phyloP scores from a whole-genome alignment of 2,888 invertebrate genomes.

The Drosophila austrosaltans region DNA sequence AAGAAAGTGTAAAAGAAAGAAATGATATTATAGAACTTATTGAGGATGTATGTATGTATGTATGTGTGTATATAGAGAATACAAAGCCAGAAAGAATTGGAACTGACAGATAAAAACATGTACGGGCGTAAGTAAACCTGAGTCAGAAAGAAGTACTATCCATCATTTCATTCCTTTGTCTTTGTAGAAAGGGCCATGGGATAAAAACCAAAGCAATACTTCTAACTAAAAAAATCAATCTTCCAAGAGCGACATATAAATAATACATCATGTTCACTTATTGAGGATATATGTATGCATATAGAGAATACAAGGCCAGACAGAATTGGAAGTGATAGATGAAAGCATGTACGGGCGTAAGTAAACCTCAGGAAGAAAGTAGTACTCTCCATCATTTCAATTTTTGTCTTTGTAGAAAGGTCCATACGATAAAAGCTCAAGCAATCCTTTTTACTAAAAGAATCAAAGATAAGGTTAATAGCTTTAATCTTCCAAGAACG shows the following conservation, averaged over 20 bases:
- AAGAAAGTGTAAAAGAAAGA: not conserved
- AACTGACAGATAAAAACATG: not conserved
- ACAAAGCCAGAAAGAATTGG: not conserved
- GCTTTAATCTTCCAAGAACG: not conserved
- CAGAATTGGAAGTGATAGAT: not conserved
- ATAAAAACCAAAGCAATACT: not conserved
- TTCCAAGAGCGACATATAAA: too few relatives aligned
- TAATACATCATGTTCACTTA: too few relatives aligned
- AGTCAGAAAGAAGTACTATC: not conserved
- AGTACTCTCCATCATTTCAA: not conserved
- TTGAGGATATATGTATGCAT: not conserved
- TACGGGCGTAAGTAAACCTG: not conserved
- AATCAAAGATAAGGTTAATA: not conserved
- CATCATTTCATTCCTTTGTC: not conserved
- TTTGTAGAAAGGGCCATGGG: not conserved
- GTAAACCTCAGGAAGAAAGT: not conserved
- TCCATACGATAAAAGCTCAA: not conserved
- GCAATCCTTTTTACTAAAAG: not conserved
- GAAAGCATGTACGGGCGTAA: not conserved
- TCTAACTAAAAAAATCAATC: too few relatives aligned
- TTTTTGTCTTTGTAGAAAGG: not conserved
- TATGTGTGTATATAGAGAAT: not conserved
- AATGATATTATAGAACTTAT: not conserved
- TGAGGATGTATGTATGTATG: not conserved
- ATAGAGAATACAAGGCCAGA: not conserved